Percentiles rank a stretch among this genome's conserved stretches.
phyloP scores from a whole-genome alignment of 2,113 vertebrate genomes.

The Datnioides undecimradiatus region DNA sequence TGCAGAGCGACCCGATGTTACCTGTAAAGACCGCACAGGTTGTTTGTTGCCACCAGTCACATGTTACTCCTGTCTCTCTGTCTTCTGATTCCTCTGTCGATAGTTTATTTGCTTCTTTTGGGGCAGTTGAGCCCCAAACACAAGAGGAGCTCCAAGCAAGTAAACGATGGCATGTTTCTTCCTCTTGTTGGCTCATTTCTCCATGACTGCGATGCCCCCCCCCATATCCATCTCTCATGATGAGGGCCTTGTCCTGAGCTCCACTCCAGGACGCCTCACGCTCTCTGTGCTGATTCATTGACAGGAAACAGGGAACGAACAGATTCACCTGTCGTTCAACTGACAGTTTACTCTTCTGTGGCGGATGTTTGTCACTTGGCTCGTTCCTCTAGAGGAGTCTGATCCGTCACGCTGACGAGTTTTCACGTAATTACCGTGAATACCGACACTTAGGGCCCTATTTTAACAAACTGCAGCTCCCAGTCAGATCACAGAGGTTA shows the following conservation, averaged over 20 bases:
- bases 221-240: constrained; percentile 80
- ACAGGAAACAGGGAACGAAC: background rate
- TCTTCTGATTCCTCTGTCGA: constrained; percentile 86
- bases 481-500: no score
- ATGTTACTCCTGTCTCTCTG: constrained; percentile 84
- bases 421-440: constrained; percentile 13
- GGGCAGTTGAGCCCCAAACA: constrained; percentile 95
- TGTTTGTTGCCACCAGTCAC: constrained; percentile 32
- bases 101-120: constrained; percentile 96
- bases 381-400: background rate
- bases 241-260: background rate
- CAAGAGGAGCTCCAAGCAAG: constrained; percentile 98
- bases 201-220: constrained; percentile 79
- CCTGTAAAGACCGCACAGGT: background rate
- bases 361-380: constrained; percentile 11
- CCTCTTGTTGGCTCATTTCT: constrained; percentile 82
- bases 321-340: background rate
- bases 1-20: background rate
- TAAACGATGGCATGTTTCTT: constrained; percentile 96
- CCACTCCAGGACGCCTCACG: background rate
- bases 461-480: no score
- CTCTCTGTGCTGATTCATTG: background rate
- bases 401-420: background rate
- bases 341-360: constrained; percentile 34
- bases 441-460: no score